Evolutionary conservation across 1,140 invertebrate species (phyloP).

Genomic region (Colletes latitarsis): DNA sequence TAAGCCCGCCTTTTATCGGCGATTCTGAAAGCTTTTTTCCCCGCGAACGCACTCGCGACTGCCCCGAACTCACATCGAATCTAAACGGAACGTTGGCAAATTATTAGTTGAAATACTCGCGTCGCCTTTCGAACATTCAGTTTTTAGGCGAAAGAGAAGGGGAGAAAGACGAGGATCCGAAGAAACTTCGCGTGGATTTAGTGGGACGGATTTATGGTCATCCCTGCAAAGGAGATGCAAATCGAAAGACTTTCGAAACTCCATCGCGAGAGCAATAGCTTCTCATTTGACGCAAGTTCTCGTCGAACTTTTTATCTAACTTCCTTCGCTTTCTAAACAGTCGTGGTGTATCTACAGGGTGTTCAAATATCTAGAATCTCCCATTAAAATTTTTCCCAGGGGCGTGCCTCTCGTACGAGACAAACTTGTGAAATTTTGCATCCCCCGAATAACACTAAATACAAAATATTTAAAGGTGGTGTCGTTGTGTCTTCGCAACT

Average conservation of each 20-base stretch:
- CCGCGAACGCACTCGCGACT: not conserved
- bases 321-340: not conserved
- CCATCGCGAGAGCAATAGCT: constrained; percentile 36
- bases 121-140: not conserved
- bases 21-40: not conserved
- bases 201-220: constrained; percentile 70
- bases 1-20: constrained; percentile 21
- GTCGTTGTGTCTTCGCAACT: no score
- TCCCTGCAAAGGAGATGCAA: constrained; percentile 63
- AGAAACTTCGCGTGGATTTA: constrained; percentile 28
- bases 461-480: not conserved
- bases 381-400: no score
- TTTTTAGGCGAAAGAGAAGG: constrained; percentile 24
- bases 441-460: no score
- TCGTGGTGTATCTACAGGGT: not conserved
- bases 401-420: not conserved
- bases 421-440: not conserved
- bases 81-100: not conserved
- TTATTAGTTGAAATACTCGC: not conserved
- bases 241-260: constrained; percentile 55
- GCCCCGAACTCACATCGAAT: not conserved
- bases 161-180: constrained; percentile 35
- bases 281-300: constrained; percentile 27
- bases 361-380: no score
- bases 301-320: constrained; percentile 32